Conservation (phyloP, 1,140 invertebrate genomes). For the Limonius californicus region DNA sequence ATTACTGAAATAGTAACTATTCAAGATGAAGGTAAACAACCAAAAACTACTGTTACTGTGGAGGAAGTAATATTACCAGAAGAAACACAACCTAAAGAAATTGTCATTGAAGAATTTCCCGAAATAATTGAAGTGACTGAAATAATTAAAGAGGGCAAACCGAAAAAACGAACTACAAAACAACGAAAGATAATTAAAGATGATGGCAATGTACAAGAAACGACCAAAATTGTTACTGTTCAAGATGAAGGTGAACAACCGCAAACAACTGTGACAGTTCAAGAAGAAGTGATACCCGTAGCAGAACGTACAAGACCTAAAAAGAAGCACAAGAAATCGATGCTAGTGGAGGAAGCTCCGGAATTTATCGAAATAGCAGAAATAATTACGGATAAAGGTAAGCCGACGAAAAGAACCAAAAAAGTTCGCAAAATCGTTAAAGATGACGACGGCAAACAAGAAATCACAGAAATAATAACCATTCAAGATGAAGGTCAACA, state of each 20-base stretch:
- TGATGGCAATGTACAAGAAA: slow-evolving; percentile 39
- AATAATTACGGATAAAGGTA: slow-evolving; percentile 29
- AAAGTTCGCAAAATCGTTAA: slow-evolving; percentile 35
- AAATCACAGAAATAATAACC: slow-evolving; percentile 40
- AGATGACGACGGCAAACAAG: slow-evolving; percentile 37
- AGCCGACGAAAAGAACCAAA: slow-evolving; percentile 34
- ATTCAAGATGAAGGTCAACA: slow-evolving; percentile 36
- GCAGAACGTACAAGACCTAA: slow-evolving; percentile 29
- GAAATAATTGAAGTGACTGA: slow-evolving; percentile 46
- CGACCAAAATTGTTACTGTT: slow-evolving; percentile 40
- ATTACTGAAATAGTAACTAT: slow-evolving; percentile 41
- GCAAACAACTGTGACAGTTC: slow-evolving; percentile 41
- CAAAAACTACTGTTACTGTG: slow-evolving; percentile 42
- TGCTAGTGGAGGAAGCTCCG: slow-evolving; percentile 27
- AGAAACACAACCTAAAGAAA: slow-evolving; percentile 21
- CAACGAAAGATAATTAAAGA: slow-evolving; percentile 36
- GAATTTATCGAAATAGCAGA: slow-evolving; percentile 39
- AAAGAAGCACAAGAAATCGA: slow-evolving; percentile 29
- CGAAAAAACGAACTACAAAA: slow-evolving; percentile 37
- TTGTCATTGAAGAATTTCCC: slow-evolving; percentile 37
- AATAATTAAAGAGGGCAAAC: slow-evolving; percentile 38
- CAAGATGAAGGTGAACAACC: slow-evolving; percentile 44
- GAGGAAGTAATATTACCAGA: slow-evolving; percentile 41
- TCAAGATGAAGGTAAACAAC: slow-evolving; percentile 43
- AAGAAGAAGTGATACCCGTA: slow-evolving; percentile 33